Percentiles rank a stretch among this genome's conserved stretches.
Conservation (phyloP, 2,113 vertebrate species). For the Siphamia tubifer region DNA sequence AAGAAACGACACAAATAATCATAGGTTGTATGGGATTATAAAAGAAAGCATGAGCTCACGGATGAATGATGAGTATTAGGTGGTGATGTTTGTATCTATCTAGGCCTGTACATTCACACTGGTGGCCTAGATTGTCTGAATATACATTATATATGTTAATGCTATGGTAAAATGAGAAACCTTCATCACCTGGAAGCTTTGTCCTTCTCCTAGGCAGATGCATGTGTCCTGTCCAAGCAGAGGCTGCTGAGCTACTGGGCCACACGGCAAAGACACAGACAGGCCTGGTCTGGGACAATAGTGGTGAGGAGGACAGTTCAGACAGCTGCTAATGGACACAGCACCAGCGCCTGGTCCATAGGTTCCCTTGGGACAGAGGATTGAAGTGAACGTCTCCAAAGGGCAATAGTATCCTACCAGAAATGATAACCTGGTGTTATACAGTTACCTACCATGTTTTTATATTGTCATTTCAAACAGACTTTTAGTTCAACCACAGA, state of each 20-base stretch:
- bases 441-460: no score
- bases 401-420: conserved; percentile 84
- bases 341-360: conserved; percentile 69
- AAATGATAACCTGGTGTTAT: neutral
- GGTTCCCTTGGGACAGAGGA: conserved; percentile 84
- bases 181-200: conserved; percentile 85
- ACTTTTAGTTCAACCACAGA: no score
- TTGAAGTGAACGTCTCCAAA: conserved; percentile 22
- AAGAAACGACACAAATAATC: neutral
- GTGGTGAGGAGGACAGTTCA: conserved; percentile 81
- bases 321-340: conserved; percentile 60
- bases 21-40: neutral
- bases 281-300: conserved; percentile 81
- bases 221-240: conserved; percentile 81
- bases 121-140: neutral
- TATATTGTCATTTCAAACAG: no score
- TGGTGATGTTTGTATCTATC: neutral
- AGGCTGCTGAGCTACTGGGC: conserved; percentile 81
- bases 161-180: neutral
- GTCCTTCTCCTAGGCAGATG: conserved; percentile 75
- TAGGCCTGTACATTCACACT: neutral
- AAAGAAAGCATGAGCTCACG: neutral
- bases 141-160: neutral
- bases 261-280: conserved; percentile 80
- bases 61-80: neutral